phyloP scores from a whole-genome alignment of 2,888 invertebrate species.

The Drosophila kambysellisi region DNA sequence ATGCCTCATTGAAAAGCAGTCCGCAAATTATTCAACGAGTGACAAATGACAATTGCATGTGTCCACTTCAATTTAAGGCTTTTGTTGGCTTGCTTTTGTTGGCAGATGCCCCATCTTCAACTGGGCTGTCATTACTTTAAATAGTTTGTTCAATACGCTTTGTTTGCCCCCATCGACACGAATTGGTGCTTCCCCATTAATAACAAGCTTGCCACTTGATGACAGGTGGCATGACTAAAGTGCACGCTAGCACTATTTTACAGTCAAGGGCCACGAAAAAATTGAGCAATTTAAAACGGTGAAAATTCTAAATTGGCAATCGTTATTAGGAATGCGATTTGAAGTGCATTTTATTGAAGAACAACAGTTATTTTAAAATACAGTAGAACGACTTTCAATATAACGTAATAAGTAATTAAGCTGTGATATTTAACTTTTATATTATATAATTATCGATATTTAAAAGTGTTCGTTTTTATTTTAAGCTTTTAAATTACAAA shows the following conservation, averaged over 20 bases:
- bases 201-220: constrained; percentile 1
- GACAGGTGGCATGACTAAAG: constrained; percentile 12
- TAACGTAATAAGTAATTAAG: not conserved
- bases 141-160: constrained; percentile 33
- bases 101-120: constrained; percentile 5
- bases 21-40: constrained; percentile 52
- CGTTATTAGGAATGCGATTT: not conserved
- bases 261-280: constrained; percentile 4
- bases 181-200: constrained; percentile 2
- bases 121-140: constrained; percentile 24
- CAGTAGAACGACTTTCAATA: not conserved
- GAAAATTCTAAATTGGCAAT: not conserved
- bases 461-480: not conserved
- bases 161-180: constrained; percentile 38
- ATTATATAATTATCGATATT: not conserved
- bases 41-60: constrained; percentile 30
- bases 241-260: constrained; percentile 22
- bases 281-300: not conserved
- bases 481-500: not conserved
- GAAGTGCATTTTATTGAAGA: not conserved
- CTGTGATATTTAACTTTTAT: not conserved
- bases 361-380: not conserved
- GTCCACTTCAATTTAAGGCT: constrained; percentile 47
- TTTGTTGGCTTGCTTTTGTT: constrained; percentile 26
- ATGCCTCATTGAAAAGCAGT: constrained; percentile 47